phyloP scores from a whole-genome alignment of 2,797 vertebrate genomes.

The Balearica regulorum region DNA sequence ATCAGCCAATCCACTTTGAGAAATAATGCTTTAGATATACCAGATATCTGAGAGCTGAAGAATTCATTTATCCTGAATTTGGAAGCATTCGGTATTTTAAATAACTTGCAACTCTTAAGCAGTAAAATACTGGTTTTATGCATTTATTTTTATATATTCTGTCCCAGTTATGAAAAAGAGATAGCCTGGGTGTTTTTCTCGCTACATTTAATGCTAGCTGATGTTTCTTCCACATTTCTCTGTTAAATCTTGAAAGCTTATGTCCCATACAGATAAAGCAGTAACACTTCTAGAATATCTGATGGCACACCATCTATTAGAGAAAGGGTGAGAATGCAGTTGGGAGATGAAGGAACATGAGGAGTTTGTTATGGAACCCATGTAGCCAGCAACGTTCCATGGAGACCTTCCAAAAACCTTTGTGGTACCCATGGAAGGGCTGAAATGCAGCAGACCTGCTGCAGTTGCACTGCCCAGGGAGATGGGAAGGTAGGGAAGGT shows the following conservation, averaged over 20 bases:
- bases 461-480: background rate
- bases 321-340: conserved; percentile 18
- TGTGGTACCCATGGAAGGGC: background rate
- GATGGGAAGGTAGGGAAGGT: background rate
- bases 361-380: background rate
- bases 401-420: background rate
- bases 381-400: background rate
- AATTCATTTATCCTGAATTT: background rate
- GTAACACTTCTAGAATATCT: background rate
- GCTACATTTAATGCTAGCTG: background rate
- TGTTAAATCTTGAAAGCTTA: background rate
- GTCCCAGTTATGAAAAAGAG: background rate
- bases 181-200: background rate
- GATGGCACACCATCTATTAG: background rate
- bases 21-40: background rate
- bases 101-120: background rate
- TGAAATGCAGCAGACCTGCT: background rate
- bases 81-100: background rate
- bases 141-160: background rate
- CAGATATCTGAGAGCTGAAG: background rate
- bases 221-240: background rate
- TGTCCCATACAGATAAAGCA: background rate
- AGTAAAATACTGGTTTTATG: background rate
- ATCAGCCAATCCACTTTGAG: conserved; percentile 47
- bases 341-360: conserved; percentile 8